Evolutionary conservation across 2,888 invertebrate species (phyloP).

Genomic region (Cheilosia soror): DNA sequence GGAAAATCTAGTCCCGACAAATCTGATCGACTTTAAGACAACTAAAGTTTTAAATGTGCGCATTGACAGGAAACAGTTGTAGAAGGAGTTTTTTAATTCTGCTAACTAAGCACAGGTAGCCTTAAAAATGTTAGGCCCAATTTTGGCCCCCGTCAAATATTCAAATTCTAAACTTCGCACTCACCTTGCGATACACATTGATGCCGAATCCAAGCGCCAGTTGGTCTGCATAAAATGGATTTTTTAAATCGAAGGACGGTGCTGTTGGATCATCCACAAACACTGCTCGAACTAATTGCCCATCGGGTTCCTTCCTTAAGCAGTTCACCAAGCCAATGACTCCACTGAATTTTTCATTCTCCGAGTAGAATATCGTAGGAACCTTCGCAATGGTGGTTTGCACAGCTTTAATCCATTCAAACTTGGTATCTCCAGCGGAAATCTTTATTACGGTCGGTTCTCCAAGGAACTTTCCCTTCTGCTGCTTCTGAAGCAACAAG

Average conservation of each 20-base stretch:
- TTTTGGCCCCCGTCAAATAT: not conserved
- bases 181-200: slow-evolving; percentile 88
- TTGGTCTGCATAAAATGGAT: slow-evolving; percentile 88
- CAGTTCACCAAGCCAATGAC: slow-evolving; percentile 95
- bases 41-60: too few relatives aligned
- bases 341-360: slow-evolving; percentile 89
- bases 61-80: too few relatives aligned
- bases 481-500: slow-evolving; percentile 80
- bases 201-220: slow-evolving; percentile 90
- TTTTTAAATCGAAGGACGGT: slow-evolving; percentile 87
- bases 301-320: slow-evolving; percentile 91
- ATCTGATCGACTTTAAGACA: too few relatives aligned
- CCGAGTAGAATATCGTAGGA: slow-evolving; percentile 87
- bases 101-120: too few relatives aligned
- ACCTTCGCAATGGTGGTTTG: slow-evolving; percentile 79
- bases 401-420: slow-evolving; percentile 80
- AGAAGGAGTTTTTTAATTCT: too few relatives aligned
- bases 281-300: slow-evolving; percentile 86
- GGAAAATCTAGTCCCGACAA: too few relatives aligned
- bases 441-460: slow-evolving; percentile 78
- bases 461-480: slow-evolving; percentile 72
- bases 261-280: slow-evolving; percentile 87
- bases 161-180: slow-evolving; percentile 40
- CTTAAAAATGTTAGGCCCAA: not conserved
- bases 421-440: slow-evolving; percentile 78